Conservation (phyloP, 2,888 invertebrate species). For the Temnothorax rugatulus region DNA sequence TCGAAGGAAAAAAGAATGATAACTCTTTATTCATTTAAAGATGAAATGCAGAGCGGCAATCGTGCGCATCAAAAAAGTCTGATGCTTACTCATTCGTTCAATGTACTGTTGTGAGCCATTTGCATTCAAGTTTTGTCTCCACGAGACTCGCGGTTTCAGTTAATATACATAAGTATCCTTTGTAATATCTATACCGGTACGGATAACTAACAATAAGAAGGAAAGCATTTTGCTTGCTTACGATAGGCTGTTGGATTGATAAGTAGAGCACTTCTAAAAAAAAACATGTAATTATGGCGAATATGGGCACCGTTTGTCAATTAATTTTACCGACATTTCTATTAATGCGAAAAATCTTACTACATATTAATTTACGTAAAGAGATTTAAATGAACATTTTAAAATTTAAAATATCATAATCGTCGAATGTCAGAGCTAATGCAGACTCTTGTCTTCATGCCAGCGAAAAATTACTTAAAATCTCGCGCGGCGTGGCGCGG, state of each 20-base stretch:
- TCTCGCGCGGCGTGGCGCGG: neutral
- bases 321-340: neutral
- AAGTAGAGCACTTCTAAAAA: neutral
- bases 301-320: neutral
- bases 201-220: conserved; percentile 52
- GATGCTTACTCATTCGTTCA: conserved; percentile 51
- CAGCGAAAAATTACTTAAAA: conserved; percentile 6
- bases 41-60: conserved; percentile 42
- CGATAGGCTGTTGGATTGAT: neutral
- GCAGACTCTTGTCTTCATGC: neutral
- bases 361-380: conserved; percentile 15
- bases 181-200: neutral
- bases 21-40: conserved; percentile 3
- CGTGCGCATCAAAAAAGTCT: conserved; percentile 26
- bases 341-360: neutral
- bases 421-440: neutral
- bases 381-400: neutral
- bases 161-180: conserved; percentile 25
- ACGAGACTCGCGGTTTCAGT: conserved; percentile 16
- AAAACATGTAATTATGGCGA: neutral
- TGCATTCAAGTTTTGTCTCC: conserved; percentile 30
- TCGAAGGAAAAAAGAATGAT: neutral
- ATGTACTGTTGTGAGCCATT: conserved; percentile 23
- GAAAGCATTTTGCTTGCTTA: neutral
- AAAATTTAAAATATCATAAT: neutral